phyloP scores from a whole-genome alignment of 53 echinoderm and acorn worm species.

The Astropecten irregularis region DNA sequence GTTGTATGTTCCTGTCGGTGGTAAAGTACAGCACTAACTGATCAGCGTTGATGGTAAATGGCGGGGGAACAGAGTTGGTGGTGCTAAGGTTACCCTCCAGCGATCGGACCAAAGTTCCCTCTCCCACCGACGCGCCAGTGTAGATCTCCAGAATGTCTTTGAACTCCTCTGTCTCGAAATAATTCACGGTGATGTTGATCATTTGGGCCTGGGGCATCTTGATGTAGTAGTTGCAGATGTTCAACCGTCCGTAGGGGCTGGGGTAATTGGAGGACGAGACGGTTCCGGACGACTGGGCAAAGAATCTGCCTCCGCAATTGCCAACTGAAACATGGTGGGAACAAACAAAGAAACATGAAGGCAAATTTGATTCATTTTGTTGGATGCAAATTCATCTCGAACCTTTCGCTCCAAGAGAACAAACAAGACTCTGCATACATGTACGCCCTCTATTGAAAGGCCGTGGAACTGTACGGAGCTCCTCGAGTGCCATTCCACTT shows the following conservation, averaged over 20 bases:
- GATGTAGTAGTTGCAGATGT: slow-evolving; percentile 24
- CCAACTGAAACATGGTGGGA: slow-evolving; percentile 8
- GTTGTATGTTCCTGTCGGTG: slow-evolving; percentile 33
- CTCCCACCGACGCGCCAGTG: neutral
- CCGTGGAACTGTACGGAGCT: too few species aligned
- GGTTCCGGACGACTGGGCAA: neutral
- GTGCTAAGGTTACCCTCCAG: slow-evolving; percentile 11
- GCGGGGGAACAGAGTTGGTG: neutral
- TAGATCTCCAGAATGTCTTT: slow-evolving; percentile 46
- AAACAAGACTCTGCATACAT: too few species aligned
- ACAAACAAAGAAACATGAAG: neutral
- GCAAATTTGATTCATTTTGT: too few species aligned
- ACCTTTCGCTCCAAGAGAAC: too few species aligned
- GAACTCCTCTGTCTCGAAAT: slow-evolving; percentile 24
- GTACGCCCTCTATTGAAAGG: too few species aligned
- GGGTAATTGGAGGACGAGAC: slow-evolving; percentile 27
- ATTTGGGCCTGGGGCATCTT: slow-evolving; percentile 19
- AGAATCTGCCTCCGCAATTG: neutral
- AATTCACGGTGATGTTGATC: slow-evolving; percentile 37
- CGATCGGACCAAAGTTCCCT: neutral
- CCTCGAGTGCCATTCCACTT: too few species aligned
- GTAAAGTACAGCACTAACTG: neutral
- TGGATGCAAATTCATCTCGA: too few species aligned
- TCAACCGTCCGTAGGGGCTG: neutral
- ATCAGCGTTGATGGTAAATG: neutral